Conservation (phyloP, 1,140 invertebrate species). For the Chelonus insularis region DNA sequence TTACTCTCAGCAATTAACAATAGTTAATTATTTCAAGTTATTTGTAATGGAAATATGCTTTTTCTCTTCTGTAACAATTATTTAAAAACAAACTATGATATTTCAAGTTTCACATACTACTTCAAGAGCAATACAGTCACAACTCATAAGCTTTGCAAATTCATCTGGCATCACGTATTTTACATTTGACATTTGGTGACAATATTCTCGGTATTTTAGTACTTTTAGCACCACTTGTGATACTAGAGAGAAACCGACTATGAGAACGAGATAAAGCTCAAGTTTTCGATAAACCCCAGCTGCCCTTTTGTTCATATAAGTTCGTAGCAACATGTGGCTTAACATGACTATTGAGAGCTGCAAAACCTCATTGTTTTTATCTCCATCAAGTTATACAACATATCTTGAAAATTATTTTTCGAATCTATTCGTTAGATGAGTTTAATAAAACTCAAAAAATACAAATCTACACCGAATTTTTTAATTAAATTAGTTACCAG, state of each 20-base stretch:
- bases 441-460: too few species aligned
- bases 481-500: too few species aligned
- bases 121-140: too few species aligned
- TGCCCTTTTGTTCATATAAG: slow-evolving; percentile 26
- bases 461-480: too few species aligned
- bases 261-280: not conserved
- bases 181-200: slow-evolving; percentile 31
- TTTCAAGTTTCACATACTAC: too few species aligned
- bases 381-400: not conserved
- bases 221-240: slow-evolving; percentile 5
- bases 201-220: slow-evolving; percentile 5
- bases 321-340: slow-evolving; percentile 46
- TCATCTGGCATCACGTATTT: slow-evolving; percentile 34
- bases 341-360: slow-evolving; percentile 33
- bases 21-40: too few species aligned
- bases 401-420: too few species aligned
- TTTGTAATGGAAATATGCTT: too few species aligned
- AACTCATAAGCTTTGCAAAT: slow-evolving; percentile 39
- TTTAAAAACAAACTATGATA: too few species aligned
- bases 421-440: too few species aligned
- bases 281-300: slow-evolving; percentile 43
- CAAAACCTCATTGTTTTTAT: slow-evolving; percentile 18
- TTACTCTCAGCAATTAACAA: too few species aligned
- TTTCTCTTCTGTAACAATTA: too few species aligned
- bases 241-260: not conserved